Evolutionary conservation across 2,888 invertebrate genomes (phyloP).

Genomic region (Pterostichus madidus): DNA sequence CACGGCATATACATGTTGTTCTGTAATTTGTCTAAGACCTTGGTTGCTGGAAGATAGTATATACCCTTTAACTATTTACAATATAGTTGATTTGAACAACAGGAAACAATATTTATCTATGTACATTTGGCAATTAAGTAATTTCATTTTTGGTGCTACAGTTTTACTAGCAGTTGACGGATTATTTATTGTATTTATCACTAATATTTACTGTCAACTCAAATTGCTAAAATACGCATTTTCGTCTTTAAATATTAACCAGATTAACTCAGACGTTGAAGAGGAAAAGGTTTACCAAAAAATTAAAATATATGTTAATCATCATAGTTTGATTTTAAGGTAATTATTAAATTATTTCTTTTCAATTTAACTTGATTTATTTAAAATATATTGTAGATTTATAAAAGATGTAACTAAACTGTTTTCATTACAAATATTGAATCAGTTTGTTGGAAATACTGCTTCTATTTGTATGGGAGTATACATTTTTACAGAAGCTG

Average conservation of each 20-base stretch:
- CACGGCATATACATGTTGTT: neutral
- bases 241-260: neutral
- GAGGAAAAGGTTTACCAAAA: constrained; percentile 17
- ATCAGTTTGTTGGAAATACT: constrained; percentile 47
- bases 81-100: neutral
- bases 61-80: constrained; percentile 16
- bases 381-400: constrained; percentile 2
- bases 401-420: constrained; percentile 25
- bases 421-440: constrained; percentile 43
- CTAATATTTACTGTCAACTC: constrained; percentile 41
- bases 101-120: constrained; percentile 4
- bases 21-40: neutral
- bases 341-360: neutral
- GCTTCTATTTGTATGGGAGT: constrained; percentile 44
- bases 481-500: constrained; percentile 29
- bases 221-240: constrained; percentile 17
- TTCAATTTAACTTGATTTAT: neutral
- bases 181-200: constrained; percentile 30
- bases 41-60: constrained; percentile 4
- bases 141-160: neutral
- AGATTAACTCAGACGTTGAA: neutral
- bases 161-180: constrained; percentile 41
- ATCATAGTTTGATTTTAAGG: constrained; percentile 30
- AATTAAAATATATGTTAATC: constrained; percentile 29
- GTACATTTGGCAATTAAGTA: constrained; percentile 6